Evolutionary conservation across 2,888 invertebrate species (phyloP).

Genomic region (Drosophila melanosoma): DNA sequence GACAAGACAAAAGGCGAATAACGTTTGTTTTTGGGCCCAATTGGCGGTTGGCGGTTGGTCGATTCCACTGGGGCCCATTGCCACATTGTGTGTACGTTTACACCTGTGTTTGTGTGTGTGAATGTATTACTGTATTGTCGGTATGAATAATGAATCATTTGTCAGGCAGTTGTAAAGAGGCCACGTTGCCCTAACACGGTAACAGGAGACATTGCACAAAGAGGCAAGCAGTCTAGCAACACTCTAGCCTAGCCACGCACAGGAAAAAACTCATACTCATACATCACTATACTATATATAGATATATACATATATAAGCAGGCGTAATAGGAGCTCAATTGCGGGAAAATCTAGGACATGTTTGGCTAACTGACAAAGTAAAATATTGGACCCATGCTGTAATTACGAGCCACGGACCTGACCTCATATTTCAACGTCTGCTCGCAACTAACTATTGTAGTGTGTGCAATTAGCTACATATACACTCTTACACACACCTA

Average conservation of each 20-base stretch:
- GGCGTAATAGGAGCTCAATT: slow-evolving; percentile 73
- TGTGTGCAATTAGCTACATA: slow-evolving; percentile 67
- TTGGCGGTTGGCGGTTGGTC: slow-evolving; percentile 44
- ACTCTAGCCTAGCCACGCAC: slow-evolving; percentile 56
- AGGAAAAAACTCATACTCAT: slow-evolving; percentile 19
- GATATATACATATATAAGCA: slow-evolving; percentile 8
- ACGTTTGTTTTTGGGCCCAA: slow-evolving; percentile 39
- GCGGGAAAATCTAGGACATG: slow-evolving; percentile 77
- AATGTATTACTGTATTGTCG: slow-evolving; percentile 27
- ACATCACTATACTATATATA: neutral
- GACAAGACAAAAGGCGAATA: slow-evolving; percentile 36
- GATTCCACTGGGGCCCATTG: slow-evolving; percentile 71
- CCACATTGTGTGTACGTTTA: slow-evolving; percentile 11
- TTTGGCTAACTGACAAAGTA: slow-evolving; percentile 80
- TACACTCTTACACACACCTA: slow-evolving; percentile 18
- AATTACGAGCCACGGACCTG: slow-evolving; percentile 63
- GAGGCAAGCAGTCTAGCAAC: slow-evolving; percentile 52
- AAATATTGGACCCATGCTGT: slow-evolving; percentile 75
- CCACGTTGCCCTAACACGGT: slow-evolving; percentile 38
- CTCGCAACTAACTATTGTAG: slow-evolving; percentile 44
- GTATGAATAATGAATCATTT: slow-evolving; percentile 81
- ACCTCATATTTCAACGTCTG: slow-evolving; percentile 72
- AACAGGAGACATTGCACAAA: slow-evolving; percentile 66
- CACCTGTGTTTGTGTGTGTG: slow-evolving; percentile 17
- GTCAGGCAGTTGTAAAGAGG: slow-evolving; percentile 56